Evolutionary conservation across 2,797 vertebrate species (phyloP).

Genomic region (Poecilia velifera): DNA sequence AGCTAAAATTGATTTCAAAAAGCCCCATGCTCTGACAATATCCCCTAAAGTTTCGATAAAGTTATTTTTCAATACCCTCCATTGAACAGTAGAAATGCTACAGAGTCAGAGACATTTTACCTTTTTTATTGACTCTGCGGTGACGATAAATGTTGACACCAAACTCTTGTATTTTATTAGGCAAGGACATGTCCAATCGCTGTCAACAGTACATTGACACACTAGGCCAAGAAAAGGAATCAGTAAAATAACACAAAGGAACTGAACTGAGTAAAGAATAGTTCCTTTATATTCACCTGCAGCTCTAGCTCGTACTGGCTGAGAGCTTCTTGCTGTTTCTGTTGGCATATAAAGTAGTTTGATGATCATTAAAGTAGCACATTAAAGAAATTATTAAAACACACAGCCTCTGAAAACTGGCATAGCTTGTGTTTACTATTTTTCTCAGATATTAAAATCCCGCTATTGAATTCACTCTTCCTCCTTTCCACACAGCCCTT

Average conservation of each 20-base stretch:
- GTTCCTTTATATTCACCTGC: neutral
- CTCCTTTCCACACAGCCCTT: conserved; percentile 21
- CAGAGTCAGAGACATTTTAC: neutral
- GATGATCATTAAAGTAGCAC: conserved; percentile 53
- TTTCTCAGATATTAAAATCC: conserved; percentile 63
- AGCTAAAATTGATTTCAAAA: neutral
- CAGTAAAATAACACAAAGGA: neutral
- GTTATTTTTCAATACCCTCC: neutral
- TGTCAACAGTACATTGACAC: neutral
- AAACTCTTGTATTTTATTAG: neutral
- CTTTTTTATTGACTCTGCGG: neutral
- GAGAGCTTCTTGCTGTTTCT: neutral
- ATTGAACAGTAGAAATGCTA: neutral
- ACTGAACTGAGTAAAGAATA: neutral
- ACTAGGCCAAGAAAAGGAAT: neutral
- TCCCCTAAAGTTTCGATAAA: neutral
- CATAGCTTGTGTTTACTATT: conserved; percentile 36
- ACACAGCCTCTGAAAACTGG: conserved; percentile 43
- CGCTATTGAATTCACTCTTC: conserved; percentile 45
- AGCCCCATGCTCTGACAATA: neutral
- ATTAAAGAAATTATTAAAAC: conserved; percentile 48
- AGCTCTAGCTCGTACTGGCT: neutral
- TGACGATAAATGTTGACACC: neutral
- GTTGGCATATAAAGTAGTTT: conserved; percentile 42
- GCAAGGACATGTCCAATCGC: neutral